phyloP scores from a whole-genome alignment of 2,797 vertebrate genomes.

The Pangasius sanitwongsei region DNA sequence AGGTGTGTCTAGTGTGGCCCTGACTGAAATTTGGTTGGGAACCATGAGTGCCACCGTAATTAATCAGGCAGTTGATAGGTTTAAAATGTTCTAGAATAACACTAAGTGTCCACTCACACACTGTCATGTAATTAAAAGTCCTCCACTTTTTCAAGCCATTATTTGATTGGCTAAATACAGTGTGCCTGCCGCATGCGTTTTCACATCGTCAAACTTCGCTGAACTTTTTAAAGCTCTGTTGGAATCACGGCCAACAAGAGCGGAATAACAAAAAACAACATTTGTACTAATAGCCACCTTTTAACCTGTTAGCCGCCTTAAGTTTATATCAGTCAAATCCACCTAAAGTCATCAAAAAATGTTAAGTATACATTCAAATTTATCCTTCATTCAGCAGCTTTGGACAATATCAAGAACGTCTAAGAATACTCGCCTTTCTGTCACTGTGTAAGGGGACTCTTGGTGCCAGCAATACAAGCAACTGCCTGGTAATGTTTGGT shows the following conservation, averaged over 20 bases:
- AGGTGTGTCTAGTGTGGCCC: not conserved
- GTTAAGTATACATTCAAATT: not conserved
- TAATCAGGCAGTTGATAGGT: not conserved
- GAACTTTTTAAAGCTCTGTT: no score
- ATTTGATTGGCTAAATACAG: no score
- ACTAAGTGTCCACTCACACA: no score
- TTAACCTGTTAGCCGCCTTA: no score
- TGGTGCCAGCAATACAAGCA: not conserved
- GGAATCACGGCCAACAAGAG: no score
- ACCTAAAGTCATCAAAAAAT: not conserved
- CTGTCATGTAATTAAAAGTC: no score
- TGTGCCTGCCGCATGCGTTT: no score
- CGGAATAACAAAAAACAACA: no score
- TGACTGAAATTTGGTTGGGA: not conserved
- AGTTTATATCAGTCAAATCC: not conserved
- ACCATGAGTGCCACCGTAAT: not conserved
- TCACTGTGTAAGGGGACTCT: not conserved
- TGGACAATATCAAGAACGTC: not conserved
- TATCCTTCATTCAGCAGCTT: not conserved
- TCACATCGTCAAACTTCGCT: no score
- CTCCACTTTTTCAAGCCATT: no score
- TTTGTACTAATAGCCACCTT: no score
- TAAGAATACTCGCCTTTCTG: not conserved
- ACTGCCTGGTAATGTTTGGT: not conserved
- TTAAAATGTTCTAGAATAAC: not conserved